Percentiles rank a stretch among this genome's conserved stretches.
Evolutionary conservation across 2,797 vertebrate species (phyloP).

Genomic region (Mus caroli): DNA sequence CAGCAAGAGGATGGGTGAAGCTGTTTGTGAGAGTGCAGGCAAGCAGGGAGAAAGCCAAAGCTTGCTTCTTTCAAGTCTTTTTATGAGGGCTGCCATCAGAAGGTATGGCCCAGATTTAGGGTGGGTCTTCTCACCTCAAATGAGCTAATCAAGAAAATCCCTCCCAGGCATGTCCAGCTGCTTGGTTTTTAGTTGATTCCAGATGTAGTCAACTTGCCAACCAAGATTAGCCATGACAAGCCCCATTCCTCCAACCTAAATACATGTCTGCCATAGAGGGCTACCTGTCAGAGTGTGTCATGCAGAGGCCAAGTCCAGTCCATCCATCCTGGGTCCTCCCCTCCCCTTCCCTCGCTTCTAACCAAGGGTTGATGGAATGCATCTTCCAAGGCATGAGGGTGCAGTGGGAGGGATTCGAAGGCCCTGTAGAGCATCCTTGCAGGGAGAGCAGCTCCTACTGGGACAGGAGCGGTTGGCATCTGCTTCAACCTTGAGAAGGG

Average conservation of each 20-base stretch:
- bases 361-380: not conserved
- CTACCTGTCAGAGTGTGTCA: not conserved
- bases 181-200: not conserved
- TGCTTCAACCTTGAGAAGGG: not conserved
- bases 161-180: not conserved
- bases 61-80: not conserved
- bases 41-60: not conserved
- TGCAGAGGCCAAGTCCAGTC: not conserved
- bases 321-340: not conserved
- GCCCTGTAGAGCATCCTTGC: not conserved
- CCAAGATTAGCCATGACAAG: not conserved
- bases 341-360: not conserved
- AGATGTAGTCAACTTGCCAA: not conserved
- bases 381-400: not conserved
- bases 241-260: not conserved
- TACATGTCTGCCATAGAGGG: accelerated
- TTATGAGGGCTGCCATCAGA: not conserved
- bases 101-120: not conserved
- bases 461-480: accelerated
- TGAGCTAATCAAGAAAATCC: not conserved
- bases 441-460: not conserved
- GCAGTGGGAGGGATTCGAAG: not conserved
- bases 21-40: not conserved
- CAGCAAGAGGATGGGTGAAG: not conserved
- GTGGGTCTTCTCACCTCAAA: not conserved